phyloP scores from a whole-genome alignment of 2,888 invertebrate genomes.

The Polyommatus icarus region DNA sequence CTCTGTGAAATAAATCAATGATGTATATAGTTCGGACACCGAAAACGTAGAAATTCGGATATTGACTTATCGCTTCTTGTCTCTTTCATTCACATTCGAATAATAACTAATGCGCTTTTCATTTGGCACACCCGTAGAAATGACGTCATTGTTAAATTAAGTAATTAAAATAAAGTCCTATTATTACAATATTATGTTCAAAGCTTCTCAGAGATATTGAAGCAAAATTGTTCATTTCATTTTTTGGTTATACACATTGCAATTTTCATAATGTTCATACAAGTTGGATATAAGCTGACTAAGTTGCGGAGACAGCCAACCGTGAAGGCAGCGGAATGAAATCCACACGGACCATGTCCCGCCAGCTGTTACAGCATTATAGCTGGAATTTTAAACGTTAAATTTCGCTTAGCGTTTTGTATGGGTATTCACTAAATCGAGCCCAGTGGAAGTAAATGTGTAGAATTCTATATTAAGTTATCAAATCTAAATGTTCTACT shows the following conservation, averaged over 20 bases:
- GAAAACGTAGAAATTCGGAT: not conserved
- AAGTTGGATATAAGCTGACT: not conserved
- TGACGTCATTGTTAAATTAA: too few species aligned
- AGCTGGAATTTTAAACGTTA: slow-evolving; percentile 13
- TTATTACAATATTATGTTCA: too few species aligned
- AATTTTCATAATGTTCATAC: not conserved
- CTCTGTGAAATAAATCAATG: not conserved
- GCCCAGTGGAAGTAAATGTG: not conserved
- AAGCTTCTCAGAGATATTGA: too few species aligned
- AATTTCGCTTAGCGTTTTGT: not conserved
- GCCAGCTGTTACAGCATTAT: slow-evolving; percentile 1
- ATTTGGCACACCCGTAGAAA: too few species aligned
- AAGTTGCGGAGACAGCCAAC: not conserved
- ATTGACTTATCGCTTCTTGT: not conserved
- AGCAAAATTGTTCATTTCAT: too few species aligned
- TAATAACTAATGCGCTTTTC: too few species aligned
- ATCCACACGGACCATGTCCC: not conserved
- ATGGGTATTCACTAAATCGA: not conserved
- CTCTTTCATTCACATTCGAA: not conserved
- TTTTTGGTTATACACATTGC: not conserved
- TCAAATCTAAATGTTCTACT: too few species aligned
- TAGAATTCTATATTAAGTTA: not conserved
- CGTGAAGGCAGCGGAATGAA: not conserved
- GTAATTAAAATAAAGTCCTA: too few species aligned
- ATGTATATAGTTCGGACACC: not conserved